Conservation (phyloP, 2,797 vertebrate genomes). For the Danio tinwini region DNA sequence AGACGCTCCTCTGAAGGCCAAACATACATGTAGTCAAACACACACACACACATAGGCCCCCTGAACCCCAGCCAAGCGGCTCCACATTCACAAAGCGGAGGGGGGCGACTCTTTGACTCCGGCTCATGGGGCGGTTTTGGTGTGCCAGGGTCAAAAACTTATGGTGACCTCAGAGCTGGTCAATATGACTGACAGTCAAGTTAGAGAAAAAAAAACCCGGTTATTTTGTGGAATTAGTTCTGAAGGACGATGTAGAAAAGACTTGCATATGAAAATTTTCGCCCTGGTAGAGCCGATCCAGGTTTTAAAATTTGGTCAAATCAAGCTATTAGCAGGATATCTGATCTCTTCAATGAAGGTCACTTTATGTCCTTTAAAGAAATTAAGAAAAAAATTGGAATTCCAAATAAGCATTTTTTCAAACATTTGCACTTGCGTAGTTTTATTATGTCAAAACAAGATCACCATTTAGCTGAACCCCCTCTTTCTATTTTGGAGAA, state of each 20-base stretch:
- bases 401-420: too few species aligned
- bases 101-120: constrained; percentile 43
- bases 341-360: too few species aligned
- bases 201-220: background rate
- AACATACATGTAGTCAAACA: constrained; percentile 50
- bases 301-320: too few species aligned
- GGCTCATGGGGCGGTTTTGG: constrained; percentile 43
- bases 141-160: constrained; percentile 46
- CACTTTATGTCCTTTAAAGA: too few species aligned
- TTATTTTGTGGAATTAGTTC: background rate
- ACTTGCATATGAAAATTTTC: too few species aligned
- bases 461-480: too few species aligned
- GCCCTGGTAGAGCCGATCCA: too few species aligned
- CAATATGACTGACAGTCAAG: constrained; percentile 31
- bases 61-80: constrained; percentile 39
- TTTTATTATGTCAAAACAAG: too few species aligned
- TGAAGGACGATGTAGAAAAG: background rate
- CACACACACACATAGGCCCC: background rate
- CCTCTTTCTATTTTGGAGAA: too few species aligned
- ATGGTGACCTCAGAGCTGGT: constrained; percentile 35
- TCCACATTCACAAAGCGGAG: constrained; percentile 39
- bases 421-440: too few species aligned
- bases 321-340: too few species aligned
- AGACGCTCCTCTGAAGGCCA: constrained; percentile 48
- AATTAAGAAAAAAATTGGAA: too few species aligned